Percentiles rank a stretch among this genome's conserved stretches.
These are phyloP conservation scores for Orchesella flavescens DNA, from an alignment of 2,888 invertebrate genomes.

Conservation along the genomic window DNA sequence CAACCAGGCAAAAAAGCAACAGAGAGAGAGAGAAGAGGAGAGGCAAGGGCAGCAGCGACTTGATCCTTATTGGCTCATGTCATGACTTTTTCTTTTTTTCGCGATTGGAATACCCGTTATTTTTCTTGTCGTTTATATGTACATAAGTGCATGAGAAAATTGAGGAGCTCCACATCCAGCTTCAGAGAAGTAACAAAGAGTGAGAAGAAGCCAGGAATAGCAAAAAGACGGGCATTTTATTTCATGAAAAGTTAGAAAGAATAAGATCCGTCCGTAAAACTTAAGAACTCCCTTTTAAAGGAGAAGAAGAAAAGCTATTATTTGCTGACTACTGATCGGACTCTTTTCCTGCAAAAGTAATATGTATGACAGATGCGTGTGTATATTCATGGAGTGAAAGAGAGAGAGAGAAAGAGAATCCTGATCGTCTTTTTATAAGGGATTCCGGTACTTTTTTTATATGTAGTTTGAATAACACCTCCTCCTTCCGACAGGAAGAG, in stretches of 20 bases:
- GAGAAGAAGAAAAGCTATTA: constrained; percentile 22
- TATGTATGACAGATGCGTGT: constrained; percentile 48
- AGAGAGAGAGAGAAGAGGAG: neutral
- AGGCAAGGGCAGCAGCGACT: constrained; percentile 17
- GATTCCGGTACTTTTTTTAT: no score
- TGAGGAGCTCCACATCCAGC: constrained; percentile 26
- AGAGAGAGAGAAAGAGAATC: neutral
- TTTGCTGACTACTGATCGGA: constrained; percentile 42
- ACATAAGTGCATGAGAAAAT: constrained; percentile 35
- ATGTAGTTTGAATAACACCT: constrained; percentile 39
- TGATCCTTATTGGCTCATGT: constrained; percentile 64
- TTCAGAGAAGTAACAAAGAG: constrained; percentile 42
- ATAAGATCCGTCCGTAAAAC: constrained; percentile 18
- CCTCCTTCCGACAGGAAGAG: constrained; percentile 32
- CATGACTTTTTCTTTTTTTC: constrained; percentile 59
- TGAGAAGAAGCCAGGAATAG: constrained; percentile 1
- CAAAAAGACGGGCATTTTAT: constrained; percentile 28
- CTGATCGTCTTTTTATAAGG: constrained; percentile 12
- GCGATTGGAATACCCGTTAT: constrained; percentile 59
- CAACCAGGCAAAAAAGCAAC: constrained; percentile 18
- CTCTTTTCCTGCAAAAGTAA: constrained; percentile 20
- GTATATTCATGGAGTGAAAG: constrained; percentile 35
- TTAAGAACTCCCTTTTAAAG: constrained; percentile 19
- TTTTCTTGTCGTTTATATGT: constrained; percentile 50
- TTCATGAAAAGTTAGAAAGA: constrained; percentile 43